phyloP scores from a whole-genome alignment of 1,140 invertebrate species.

The Argopecten irradians region DNA sequence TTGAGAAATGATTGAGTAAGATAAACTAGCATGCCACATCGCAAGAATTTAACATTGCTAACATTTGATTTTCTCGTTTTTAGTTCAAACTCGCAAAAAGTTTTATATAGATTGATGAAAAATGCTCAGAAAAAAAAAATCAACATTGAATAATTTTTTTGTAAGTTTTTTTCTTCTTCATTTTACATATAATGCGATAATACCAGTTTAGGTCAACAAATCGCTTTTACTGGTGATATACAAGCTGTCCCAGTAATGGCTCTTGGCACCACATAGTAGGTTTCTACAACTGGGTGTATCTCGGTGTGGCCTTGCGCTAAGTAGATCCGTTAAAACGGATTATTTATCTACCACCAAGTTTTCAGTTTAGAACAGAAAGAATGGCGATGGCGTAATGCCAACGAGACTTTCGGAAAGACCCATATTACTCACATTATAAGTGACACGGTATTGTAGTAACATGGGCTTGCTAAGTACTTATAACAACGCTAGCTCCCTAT shows the following conservation, averaged over 20 bases:
- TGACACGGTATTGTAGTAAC: neutral
- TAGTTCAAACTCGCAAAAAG: too few species aligned
- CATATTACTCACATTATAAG: slow-evolving; percentile 4
- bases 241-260: neutral
- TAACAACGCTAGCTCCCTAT: neutral
- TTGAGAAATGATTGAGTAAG: too few species aligned
- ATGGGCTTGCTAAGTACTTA: neutral
- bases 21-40: too few species aligned
- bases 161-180: too few species aligned
- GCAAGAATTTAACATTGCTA: too few species aligned
- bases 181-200: neutral
- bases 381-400: neutral
- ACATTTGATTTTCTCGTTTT: too few species aligned
- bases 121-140: too few species aligned
- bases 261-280: neutral
- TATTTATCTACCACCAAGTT: neutral
- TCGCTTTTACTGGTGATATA: neutral
- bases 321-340: neutral
- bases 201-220: neutral
- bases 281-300: neutral
- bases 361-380: neutral
- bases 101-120: too few species aligned
- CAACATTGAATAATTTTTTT: too few species aligned
- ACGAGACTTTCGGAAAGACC: neutral
- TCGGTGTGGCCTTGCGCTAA: neutral